Base-by-base conservation (phyloP, 53 echinoderm and acorn worm species). In the Mesocentrotus franciscanus region DNA sequence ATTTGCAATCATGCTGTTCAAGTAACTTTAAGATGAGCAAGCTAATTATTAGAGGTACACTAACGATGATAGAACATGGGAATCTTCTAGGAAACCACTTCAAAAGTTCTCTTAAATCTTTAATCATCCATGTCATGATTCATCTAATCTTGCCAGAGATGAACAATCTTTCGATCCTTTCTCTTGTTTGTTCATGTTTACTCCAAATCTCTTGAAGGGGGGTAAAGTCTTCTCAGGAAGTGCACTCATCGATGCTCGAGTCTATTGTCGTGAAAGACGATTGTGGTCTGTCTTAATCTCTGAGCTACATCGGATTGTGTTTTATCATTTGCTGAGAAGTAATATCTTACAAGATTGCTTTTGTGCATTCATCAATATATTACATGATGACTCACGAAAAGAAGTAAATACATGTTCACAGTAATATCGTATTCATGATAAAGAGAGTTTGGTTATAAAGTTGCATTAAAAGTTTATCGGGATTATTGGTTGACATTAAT, bases 141-240 rank as follows among this genome's bases (percentile, higher is more conserved):
- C 81, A 81, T 81, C 81, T 81, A 81, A 81, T 81, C 81, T 81
- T 42, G 36, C 36, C 81, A 39, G 81, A 81, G 81, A 81, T 81
- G 81, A 42, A 39, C 81, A 81, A 81, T 81, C 36, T 20, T 36
- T 39, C 17, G 29, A 81, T 81, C 81, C 81, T 42, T 20, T 42
- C 81, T 18, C 81, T 81, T 81, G 42, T 81, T 81, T 81, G 81
- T 42, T 81, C 33, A 81, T 81, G 81, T 81, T 81, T 81, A 81
- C 81, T 42, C 81, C 72, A 72, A 72, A n/a, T 27, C 29, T 72
- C 72, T 81, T 36, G 42, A 81, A 81, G 81, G 42, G 81, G 81
- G 81, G 81, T 81, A 42, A 81, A 39, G 42, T 42, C 81, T 81
- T 81, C 81, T 81, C 81, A 81, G 81, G 81, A 81, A 39, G 81